Evolutionary conservation across 2,888 invertebrate genomes (phyloP), one percentile per base, ranked within the genome.

Genomic region (Pseudococcus longispinus): DNA sequence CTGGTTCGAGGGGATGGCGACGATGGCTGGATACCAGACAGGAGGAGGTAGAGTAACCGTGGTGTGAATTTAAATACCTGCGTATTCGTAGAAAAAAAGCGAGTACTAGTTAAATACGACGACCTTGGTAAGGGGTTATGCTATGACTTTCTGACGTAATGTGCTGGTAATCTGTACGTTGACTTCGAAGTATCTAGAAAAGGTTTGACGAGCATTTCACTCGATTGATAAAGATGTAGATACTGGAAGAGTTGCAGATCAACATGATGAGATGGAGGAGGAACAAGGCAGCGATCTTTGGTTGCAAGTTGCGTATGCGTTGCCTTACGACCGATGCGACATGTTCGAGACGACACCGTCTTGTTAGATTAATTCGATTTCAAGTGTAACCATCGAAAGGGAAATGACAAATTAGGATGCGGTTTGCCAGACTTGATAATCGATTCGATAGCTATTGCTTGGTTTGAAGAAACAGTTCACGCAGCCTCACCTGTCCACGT

Each of bases 131-230:
- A 6, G 18, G 70, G 29, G 70, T 70, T 29, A 65, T 65, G 23
- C 60, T 23, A 9, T 23, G 60, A 60, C 60, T 60, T 60, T 60
- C 20, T 23, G 60, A 9, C 11, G 11, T 60, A 60, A 51, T 51
- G 51, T 51, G 51, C n/a, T n/a, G n/a, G n/a, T 51, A 51, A 60
- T 60, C 60, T 70, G 70, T 70, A 29, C 70, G 70, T 70, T 70
- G 70, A 70, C 70, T 29, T 29, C 29, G 18, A 23, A 3, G 20
- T 46, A 13, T 3, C 1, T 46, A n/a, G 15, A 55, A 8, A 60
- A 29, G 18, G 70, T 18, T n/a, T 70, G 65, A 65, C 20, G 65
- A n/a, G 18, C 11, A 65, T 26, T 65, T 26, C 26, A 65, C 26
- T 26, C 18, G 70, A 70, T 26, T 70, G 70, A 70, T 70, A 26